These are phyloP conservation scores for Drosophila lini DNA, from an alignment of 1,140 invertebrate species.

Conservation along the genomic window DNA sequence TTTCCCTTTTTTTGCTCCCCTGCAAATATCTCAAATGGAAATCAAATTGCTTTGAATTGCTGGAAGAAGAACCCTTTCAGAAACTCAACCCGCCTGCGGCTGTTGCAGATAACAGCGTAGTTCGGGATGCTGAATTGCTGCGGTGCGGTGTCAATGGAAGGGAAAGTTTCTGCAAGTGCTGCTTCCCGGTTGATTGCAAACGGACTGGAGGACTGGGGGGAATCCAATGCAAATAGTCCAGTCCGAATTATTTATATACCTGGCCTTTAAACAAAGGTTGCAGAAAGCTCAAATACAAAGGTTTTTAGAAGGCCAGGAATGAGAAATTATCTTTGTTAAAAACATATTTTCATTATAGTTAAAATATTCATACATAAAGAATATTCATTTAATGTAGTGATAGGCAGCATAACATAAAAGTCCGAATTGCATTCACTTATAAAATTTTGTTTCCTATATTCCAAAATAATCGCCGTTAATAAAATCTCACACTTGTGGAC, in stretches of 20 bases:
- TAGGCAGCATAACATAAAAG: no score
- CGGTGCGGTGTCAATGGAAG: slow-evolving; percentile 41
- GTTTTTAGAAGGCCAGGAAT: neutral
- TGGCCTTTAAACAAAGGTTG: neutral
- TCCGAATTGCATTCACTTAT: no score
- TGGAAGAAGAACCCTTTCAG: slow-evolving; percentile 43
- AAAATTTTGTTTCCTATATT: no score
- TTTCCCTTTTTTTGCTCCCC: slow-evolving; percentile 33
- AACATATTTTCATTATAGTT: neutral
- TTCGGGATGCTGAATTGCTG: slow-evolving; percentile 29
- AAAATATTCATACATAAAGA: neutral
- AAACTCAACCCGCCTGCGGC: slow-evolving; percentile 30
- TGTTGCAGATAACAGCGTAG: slow-evolving; percentile 9
- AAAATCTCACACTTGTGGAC: no score
- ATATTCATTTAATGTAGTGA: neutral
- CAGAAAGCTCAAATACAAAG: neutral
- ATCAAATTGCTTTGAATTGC: slow-evolving; percentile 70
- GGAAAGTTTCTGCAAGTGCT: slow-evolving; percentile 30
- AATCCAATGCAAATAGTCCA: slow-evolving; percentile 18
- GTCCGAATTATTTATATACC: neutral
- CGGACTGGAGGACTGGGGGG: neutral
- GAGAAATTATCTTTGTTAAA: no score
- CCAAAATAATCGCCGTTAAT: no score
- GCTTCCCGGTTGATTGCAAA: slow-evolving; percentile 23
- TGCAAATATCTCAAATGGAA: slow-evolving; percentile 73